Base-by-base conservation (phyloP, 1,140 invertebrate genomes). In the Pomacea maculata region DNA sequence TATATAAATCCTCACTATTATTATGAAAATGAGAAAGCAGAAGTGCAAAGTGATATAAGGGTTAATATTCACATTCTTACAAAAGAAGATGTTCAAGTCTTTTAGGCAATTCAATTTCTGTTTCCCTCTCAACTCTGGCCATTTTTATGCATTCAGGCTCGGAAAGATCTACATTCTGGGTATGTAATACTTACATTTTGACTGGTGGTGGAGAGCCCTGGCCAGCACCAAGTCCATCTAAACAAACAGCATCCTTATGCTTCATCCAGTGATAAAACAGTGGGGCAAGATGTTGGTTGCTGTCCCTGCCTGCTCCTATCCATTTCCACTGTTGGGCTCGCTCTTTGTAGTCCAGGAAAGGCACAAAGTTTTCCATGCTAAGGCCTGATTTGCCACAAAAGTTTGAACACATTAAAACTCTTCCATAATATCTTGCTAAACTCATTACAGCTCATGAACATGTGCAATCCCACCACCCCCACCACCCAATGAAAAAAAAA, bases 241-340 rank as follows among this genome's bases (percentile, higher is more conserved):
- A 70, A 68, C 80, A 75, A 34, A 84, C 75, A 45, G 89, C 89
- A 79, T 93, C 93, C 83, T 93, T 93, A 77, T 93, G 93, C 71
- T 94, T 92, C 79, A 96, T 85, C 96, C 96, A 97, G 82, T 94
- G 93, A 74, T 94, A 93, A 88, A 95, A 97, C 29, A 98, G 90
- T 11, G 94, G 92, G 9, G 93, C 90, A 7, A 99, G 91, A 61
- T 96, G 93, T 17, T 94, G 93, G 92, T 98, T 97, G 3, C 95
- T 95, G 89, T 98, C 97, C 55, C 97, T 93, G 0, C 97, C 97
- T n/a, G 96, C 96, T 1, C 97, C 97, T 78, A 98, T 98, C 97
- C 97, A 98, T 85, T 97, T 96, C 91, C 97, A 98, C 79, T 94
- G 91, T 82, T 92, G 92, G 54, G 92, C 90, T 68, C 92, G 88